A percentile compares a stretch with the other conserved stretches of the same genome.
phyloP scores from a whole-genome alignment of 2,888 invertebrate species.

The Cosmia pyralina region DNA sequence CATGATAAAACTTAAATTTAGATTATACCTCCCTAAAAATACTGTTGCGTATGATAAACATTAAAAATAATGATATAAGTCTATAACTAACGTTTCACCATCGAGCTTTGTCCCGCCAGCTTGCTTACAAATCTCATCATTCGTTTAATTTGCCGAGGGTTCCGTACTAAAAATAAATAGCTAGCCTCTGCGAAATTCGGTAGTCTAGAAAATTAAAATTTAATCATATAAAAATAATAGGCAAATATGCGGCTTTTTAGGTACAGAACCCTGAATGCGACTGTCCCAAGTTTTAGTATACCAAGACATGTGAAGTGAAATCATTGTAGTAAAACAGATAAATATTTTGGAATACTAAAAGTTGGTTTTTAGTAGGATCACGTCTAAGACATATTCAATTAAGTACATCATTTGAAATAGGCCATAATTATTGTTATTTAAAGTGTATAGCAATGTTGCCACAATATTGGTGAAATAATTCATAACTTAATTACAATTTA shows the following conservation, averaged over 20 bases:
- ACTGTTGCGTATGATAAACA: conserved; percentile 88
- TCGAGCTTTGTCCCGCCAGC: conserved; percentile 68
- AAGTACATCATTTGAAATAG: conserved; percentile 67
- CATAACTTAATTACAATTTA: conserved; percentile 47
- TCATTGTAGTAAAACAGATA: conserved; percentile 36
- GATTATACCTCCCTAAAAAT: conserved; percentile 87
- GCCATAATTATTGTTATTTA: conserved; percentile 67
- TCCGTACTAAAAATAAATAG: conserved; percentile 60
- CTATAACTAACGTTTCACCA: conserved; percentile 80
- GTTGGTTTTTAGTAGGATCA: conserved; percentile 68
- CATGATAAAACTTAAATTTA: conserved; percentile 85
- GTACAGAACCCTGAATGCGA: conserved; percentile 64
- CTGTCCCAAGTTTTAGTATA: conserved; percentile 64
- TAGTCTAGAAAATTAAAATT: conserved; percentile 41
- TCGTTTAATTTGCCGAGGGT: conserved; percentile 60
- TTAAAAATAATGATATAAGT: conserved; percentile 89
- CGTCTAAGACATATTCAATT: conserved; percentile 65
- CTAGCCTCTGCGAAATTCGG: conserved; percentile 58
- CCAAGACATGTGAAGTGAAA: conserved; percentile 49
- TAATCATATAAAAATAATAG: conserved; percentile 51
- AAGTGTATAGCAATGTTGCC: conserved; percentile 71
- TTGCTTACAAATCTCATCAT: conserved; percentile 63
- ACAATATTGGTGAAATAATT: conserved; percentile 61
- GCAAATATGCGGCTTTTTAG: conserved; percentile 55
- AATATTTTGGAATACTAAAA: conserved; percentile 65